These are phyloP conservation scores for Villa cingulata DNA, from an alignment of 2,888 invertebrate species.

Conservation along the genomic window DNA sequence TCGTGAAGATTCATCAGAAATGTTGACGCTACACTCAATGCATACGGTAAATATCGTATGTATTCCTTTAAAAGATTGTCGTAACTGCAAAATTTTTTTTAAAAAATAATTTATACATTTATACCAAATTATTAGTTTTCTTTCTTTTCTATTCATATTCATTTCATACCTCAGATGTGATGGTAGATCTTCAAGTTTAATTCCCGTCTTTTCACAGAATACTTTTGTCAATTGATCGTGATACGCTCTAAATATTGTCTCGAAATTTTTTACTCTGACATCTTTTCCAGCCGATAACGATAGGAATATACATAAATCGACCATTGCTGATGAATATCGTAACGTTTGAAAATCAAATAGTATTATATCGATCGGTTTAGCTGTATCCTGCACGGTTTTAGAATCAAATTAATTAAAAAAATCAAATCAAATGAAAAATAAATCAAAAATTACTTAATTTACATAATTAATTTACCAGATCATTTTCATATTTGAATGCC, in stretches of 20 bases:
- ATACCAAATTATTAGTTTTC: not conserved
- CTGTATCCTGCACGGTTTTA: too few relatives aligned
- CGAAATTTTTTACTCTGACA: conserved; percentile 24
- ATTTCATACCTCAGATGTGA: conserved; percentile 21
- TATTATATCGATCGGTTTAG: conserved; percentile 23
- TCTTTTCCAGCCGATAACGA: conserved; percentile 24
- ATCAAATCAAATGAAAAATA: not conserved
- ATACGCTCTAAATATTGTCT: conserved; percentile 26
- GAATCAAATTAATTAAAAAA: too few relatives aligned
- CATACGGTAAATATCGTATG: conserved; percentile 23
- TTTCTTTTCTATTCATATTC: not conserved
- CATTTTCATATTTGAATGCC: conserved; percentile 26
- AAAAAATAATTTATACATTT: not conserved
- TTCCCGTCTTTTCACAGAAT: conserved; percentile 12
- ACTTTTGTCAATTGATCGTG: conserved; percentile 19
- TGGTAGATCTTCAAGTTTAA: conserved; percentile 18
- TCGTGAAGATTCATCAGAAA: conserved; percentile 24
- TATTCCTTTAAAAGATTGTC: conserved; percentile 27
- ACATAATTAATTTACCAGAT: not conserved
- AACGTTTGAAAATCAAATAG: conserved; percentile 36
- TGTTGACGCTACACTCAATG: conserved; percentile 18
- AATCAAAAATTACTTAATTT: not conserved
- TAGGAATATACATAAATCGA: conserved; percentile 27
- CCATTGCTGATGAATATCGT: conserved; percentile 30
- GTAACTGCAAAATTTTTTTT: conserved; percentile 15